Evolutionary conservation across 1,140 invertebrate species (phyloP).

Genomic region (Brachionus angularis): DNA sequence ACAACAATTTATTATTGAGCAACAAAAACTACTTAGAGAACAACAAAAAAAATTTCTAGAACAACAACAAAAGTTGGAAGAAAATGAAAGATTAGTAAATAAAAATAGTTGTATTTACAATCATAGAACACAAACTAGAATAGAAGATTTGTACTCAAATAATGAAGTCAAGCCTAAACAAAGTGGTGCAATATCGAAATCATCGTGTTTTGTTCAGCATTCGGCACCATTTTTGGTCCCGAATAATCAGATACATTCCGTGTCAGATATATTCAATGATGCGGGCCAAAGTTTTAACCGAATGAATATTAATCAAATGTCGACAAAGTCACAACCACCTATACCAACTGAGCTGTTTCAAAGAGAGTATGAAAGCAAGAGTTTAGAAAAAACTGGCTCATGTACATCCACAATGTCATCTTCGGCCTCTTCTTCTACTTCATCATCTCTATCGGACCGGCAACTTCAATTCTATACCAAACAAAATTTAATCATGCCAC

Average conservation of each 20-base stretch:
- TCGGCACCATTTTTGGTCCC: constrained; percentile 15
- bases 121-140: not conserved
- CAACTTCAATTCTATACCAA: constrained; percentile 8
- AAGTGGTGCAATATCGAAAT: not conserved
- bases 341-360: constrained; percentile 1
- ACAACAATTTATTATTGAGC: constrained; percentile 5
- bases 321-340: constrained; percentile 33
- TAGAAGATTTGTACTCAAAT: not conserved
- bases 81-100: constrained; percentile 4
- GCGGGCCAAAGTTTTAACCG: constrained; percentile 9
- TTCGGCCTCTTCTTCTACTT: constrained; percentile 1
- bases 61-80: constrained; percentile 31
- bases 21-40: constrained; percentile 20
- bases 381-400: constrained; percentile 3
- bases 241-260: constrained; percentile 23
- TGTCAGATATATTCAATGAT: constrained; percentile 26
- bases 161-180: not conserved
- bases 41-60: constrained; percentile 38
- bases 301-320: constrained; percentile 39
- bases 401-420: constrained; percentile 8
- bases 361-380: not conserved
- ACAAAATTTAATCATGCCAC: constrained; percentile 25
- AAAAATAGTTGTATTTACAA: not conserved
- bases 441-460: constrained; percentile 26
- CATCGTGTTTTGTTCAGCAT: constrained; percentile 1